phyloP scores from a whole-genome alignment of 2,888 invertebrate genomes.

The Xylota sylvarum region DNA sequence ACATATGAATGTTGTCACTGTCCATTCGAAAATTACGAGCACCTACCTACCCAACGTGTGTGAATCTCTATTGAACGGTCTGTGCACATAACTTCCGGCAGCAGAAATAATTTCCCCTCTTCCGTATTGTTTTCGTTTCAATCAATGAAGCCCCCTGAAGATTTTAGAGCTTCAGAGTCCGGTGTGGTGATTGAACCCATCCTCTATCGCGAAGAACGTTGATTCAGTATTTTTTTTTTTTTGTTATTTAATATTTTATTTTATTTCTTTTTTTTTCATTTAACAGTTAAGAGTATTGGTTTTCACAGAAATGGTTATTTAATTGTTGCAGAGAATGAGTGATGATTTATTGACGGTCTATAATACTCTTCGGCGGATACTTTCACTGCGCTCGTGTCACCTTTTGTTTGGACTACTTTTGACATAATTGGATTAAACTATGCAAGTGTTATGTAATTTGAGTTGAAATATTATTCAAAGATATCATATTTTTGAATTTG shows the following conservation, averaged over 20 bases:
- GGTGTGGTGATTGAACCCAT: constrained; percentile 61
- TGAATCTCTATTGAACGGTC: constrained; percentile 66
- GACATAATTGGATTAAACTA: constrained; percentile 53
- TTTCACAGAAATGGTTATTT: constrained; percentile 46
- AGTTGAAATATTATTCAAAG: constrained; percentile 19
- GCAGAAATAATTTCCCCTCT: constrained; percentile 61
- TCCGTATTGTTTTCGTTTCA: constrained; percentile 58
- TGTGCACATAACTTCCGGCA: constrained; percentile 74
- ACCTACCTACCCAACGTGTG: neutral
- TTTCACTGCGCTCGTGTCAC: constrained; percentile 56
- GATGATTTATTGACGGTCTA: constrained; percentile 26
- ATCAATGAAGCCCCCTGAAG: constrained; percentile 49
- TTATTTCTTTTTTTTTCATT: constrained; percentile 9
- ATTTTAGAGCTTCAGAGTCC: constrained; percentile 21
- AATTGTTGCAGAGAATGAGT: constrained; percentile 31
- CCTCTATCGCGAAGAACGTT: constrained; percentile 33
- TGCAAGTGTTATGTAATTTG: constrained; percentile 33
- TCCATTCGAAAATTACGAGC: neutral
- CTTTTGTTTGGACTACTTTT: constrained; percentile 50
- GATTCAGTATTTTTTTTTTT: constrained; percentile 19
- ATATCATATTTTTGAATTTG: neutral
- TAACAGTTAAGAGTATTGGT: constrained; percentile 13
- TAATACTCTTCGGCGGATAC: constrained; percentile 32
- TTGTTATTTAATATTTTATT: constrained; percentile 21
- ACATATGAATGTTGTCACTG: neutral